Conservation (phyloP, 2,888 invertebrate genomes). For the Terebella lapidaria region DNA sequence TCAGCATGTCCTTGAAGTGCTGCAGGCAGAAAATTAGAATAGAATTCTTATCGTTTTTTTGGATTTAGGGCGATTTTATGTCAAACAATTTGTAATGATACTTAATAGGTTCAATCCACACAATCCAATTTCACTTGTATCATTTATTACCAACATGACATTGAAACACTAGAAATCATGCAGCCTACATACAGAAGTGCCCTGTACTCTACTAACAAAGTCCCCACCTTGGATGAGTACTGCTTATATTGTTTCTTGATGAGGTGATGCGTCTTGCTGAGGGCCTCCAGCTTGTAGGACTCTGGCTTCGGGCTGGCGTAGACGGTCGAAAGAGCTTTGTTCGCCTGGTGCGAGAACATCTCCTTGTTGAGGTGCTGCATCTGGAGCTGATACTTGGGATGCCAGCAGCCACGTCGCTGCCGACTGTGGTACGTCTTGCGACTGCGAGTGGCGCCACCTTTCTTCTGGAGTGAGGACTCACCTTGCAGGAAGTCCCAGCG, state of each 20-base stretch:
- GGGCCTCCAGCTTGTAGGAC: constrained; percentile 15
- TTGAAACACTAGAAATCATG: no score
- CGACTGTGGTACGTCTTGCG: constrained; percentile 40
- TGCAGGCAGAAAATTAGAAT: constrained; percentile 19
- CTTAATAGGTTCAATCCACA: background rate
- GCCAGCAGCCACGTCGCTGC: constrained; percentile 69
- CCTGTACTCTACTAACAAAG: background rate
- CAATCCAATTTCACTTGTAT: no score
- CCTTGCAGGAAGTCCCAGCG: constrained; percentile 91
- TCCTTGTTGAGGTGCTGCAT: constrained; percentile 59
- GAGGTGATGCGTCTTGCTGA: constrained; percentile 60
- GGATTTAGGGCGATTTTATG: background rate
- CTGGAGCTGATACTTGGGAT: constrained; percentile 65
- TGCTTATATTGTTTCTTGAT: constrained; percentile 62
- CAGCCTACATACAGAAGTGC: no score
- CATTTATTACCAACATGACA: no score
- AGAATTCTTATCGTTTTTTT: background rate
- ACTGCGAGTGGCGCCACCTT: constrained; percentile 24
- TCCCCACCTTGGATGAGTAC: constrained; percentile 59
- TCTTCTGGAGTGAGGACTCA: constrained; percentile 59
- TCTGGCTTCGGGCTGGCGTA: background rate
- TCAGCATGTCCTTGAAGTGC: constrained; percentile 58
- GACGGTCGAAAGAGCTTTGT: background rate
- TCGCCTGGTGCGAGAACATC: constrained; percentile 18
- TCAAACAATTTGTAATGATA: background rate